These are phyloP conservation scores for Coelogynopora nodosa DNA, from an alignment of 2,888 invertebrate species.

Conservation along the genomic window DNA sequence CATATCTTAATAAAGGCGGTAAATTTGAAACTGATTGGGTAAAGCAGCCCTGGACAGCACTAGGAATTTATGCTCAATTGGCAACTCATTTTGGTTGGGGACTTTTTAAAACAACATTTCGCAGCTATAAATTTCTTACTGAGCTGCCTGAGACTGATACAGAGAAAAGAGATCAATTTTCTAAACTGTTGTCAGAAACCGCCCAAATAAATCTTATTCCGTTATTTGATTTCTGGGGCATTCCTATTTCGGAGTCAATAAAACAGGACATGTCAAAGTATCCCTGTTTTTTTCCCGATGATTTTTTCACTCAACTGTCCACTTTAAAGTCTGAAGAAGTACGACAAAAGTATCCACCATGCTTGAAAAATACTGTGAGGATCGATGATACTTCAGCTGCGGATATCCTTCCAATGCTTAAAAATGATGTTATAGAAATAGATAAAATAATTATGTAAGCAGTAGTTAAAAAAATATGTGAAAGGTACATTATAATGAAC, in stretches of 20 bases:
- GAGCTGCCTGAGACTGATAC: slow-evolving; percentile 45
- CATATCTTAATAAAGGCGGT: slow-evolving; percentile 48
- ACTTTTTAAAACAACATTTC: slow-evolving; percentile 49
- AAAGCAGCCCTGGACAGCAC: slow-evolving; percentile 47
- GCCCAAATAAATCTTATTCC: slow-evolving; percentile 48
- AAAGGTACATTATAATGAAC: no score
- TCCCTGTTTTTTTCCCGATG: neutral
- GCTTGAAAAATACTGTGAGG: no score
- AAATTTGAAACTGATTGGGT: slow-evolving; percentile 47
- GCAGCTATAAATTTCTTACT: slow-evolving; percentile 47
- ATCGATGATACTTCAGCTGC: neutral
- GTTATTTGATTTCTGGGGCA: slow-evolving; percentile 50
- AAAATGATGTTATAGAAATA: no score
- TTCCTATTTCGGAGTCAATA: slow-evolving; percentile 45
- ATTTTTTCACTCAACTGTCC: neutral
- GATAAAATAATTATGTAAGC: no score
- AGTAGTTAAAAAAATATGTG: no score
- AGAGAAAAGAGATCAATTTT: slow-evolving; percentile 50
- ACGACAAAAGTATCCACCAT: neutral
- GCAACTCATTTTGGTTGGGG: slow-evolving; percentile 50
- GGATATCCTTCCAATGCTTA: neutral
- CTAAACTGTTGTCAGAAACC: slow-evolving; percentile 47
- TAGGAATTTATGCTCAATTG: slow-evolving; percentile 50
- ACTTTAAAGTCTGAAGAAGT: neutral
- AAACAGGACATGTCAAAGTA: neutral